Evolutionary conservation across 2,797 vertebrate genomes (phyloP).

Genomic region (Phalanger gymnotis): DNA sequence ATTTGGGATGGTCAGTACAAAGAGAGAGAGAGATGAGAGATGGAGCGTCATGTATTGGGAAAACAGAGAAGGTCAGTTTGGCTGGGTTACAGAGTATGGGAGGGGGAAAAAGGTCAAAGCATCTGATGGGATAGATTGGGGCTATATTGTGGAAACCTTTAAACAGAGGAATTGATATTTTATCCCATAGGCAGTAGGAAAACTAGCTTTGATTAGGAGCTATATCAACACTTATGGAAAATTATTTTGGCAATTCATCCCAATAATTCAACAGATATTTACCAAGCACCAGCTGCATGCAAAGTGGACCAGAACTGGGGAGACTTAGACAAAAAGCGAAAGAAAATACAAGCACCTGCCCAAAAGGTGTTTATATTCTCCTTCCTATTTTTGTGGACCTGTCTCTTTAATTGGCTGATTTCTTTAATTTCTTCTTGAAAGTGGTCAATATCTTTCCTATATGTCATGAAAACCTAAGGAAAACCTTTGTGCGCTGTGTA

Average conservation of each 20-base stretch:
- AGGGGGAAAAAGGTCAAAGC: neutral
- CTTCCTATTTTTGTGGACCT: neutral
- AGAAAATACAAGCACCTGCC: neutral
- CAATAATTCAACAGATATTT: neutral
- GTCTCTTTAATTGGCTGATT: neutral
- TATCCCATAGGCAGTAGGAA: neutral
- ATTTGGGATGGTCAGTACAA: neutral
- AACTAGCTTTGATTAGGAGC: neutral
- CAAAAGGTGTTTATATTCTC: neutral
- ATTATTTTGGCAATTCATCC: neutral
- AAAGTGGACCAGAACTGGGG: neutral
- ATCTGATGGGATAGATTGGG: neutral
- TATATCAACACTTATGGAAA: neutral
- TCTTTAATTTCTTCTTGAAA: neutral
- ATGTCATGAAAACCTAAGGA: neutral
- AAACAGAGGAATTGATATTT: neutral
- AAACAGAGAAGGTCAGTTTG: neutral
- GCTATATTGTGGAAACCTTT: neutral
- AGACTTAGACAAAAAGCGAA: neutral
- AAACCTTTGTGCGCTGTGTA: neutral
- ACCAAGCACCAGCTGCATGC: neutral
- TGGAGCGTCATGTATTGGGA: neutral
- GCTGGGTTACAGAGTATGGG: neutral
- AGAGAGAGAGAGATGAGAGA: neutral
- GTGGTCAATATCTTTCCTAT: neutral